These are phyloP conservation scores for Napeogenes sylphis DNA, from an alignment of 2,888 invertebrate species.

Conservation along the genomic window DNA sequence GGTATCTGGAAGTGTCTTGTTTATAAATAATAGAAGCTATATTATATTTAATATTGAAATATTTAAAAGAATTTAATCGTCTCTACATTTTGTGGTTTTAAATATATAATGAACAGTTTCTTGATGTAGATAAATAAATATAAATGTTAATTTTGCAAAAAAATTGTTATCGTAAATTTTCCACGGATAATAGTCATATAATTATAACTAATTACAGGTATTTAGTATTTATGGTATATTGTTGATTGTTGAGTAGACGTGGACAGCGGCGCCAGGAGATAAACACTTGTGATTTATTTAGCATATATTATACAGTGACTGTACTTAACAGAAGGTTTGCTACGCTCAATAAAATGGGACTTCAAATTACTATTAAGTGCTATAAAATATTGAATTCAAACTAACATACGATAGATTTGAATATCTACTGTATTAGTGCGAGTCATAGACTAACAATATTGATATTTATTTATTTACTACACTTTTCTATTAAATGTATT, in stretches of 20 bases:
- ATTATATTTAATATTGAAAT: background rate
- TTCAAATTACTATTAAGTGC: too few relatives aligned
- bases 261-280: background rate
- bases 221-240: background rate
- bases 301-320: background rate
- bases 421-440: too few relatives aligned
- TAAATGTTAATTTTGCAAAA: background rate
- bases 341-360: too few relatives aligned
- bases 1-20: background rate
- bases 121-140: background rate
- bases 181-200: background rate
- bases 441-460: too few relatives aligned
- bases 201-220: constrained; percentile 2
- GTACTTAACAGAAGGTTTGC: too few relatives aligned
- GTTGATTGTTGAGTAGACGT: background rate
- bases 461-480: background rate
- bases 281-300: background rate
- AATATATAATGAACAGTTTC: background rate
- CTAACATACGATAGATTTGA: too few relatives aligned
- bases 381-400: too few relatives aligned
- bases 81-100: background rate
- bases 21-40: background rate
- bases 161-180: background rate
- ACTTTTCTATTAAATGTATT: constrained; percentile 16
- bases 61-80: background rate